These are phyloP conservation scores for Synanthedon andrenaeformis DNA, from an alignment of 2,888 invertebrate genomes.

Conservation along the genomic window DNA sequence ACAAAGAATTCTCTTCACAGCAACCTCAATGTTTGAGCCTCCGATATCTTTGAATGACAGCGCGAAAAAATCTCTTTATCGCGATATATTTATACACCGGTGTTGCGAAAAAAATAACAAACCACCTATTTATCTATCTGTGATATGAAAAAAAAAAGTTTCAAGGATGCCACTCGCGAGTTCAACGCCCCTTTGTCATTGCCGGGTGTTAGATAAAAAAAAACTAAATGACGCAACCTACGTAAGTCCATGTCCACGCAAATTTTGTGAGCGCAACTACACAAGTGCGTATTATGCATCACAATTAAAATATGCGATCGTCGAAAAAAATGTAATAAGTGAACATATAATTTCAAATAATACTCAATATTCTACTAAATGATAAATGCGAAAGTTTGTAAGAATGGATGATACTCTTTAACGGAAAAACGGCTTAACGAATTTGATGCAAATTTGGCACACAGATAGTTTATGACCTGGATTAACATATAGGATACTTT, in stretches of 20 bases:
- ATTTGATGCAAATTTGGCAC: no score
- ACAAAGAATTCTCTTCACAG: background rate
- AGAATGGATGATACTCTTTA: no score
- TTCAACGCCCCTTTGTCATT: constrained; percentile 61
- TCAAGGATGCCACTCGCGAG: constrained; percentile 48
- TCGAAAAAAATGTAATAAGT: no score
- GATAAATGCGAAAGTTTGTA: no score
- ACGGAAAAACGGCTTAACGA: no score
- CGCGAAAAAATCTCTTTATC: background rate
- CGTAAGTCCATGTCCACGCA: constrained; percentile 11
- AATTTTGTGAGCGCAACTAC: background rate
- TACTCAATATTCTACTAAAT: no score
- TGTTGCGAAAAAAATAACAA: constrained; percentile 16
- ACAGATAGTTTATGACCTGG: no score
- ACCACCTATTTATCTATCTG: constrained; percentile 36
- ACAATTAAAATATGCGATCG: background rate
- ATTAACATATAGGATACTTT: no score
- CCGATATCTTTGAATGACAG: no score
- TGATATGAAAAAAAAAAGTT: constrained; percentile 41
- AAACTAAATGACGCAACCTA: constrained; percentile 30
- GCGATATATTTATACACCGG: background rate
- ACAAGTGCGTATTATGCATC: background rate
- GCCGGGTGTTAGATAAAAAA: constrained; percentile 34
- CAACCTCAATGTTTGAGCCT: no score
- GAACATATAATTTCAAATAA: no score